Conservation (phyloP, 2,113 vertebrate genomes). For the Desmodus rotundus region DNA sequence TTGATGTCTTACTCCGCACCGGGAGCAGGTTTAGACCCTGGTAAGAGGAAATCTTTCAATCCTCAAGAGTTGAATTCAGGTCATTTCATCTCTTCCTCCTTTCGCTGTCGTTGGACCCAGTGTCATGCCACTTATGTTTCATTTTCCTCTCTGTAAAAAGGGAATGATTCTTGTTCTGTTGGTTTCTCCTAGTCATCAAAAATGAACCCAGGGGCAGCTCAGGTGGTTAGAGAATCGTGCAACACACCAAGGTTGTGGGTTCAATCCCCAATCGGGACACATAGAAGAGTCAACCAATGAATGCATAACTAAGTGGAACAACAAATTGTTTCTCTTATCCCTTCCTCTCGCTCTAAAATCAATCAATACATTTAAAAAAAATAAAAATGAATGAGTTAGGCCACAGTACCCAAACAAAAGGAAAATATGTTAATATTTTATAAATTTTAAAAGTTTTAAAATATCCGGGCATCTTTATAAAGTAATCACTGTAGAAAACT, state of each 20-base stretch:
- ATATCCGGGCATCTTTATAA: not conserved
- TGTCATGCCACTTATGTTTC: conserved; percentile 25
- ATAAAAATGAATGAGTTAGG: conserved; percentile 32
- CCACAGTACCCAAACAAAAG: conserved; percentile 31
- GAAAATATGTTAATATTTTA: not conserved
- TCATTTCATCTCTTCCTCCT: not conserved
- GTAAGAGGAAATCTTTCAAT: not conserved
- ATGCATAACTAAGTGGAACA: not conserved
- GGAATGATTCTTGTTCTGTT: conserved; percentile 21
- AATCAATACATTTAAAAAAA: not conserved
- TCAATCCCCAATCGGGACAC: not conserved
- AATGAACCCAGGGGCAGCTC: not conserved
- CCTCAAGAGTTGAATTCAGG: not conserved
- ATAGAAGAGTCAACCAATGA: not conserved
- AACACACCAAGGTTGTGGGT: not conserved
- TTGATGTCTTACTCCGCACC: not conserved
- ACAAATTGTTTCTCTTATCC: not conserved
- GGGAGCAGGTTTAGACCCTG: not conserved
- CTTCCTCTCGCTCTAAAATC: not conserved
- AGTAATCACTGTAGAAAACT: not conserved
- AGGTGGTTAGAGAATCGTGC: not conserved
- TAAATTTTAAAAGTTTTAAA: not conserved
- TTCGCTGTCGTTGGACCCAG: not conserved
- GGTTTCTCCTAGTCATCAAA: conserved; percentile 39
- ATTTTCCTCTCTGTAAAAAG: conserved; percentile 49